These are phyloP conservation scores for Sipha flava DNA, from an alignment of 1,140 invertebrate species.

Conservation along the genomic window DNA sequence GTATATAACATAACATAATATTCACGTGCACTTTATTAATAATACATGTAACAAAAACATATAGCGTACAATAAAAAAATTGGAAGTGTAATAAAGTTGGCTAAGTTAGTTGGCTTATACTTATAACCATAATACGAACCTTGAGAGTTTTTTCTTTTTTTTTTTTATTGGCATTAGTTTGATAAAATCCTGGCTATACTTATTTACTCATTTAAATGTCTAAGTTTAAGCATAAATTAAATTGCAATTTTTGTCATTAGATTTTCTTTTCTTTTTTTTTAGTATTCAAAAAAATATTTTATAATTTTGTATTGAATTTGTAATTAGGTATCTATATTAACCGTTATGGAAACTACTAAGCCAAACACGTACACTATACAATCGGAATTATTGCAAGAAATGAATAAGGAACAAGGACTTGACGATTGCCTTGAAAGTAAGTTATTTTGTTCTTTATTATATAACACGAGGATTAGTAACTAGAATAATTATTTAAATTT, in stretches of 20 bases:
- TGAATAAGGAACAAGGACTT: not conserved
- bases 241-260: not conserved
- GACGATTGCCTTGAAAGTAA: not conserved
- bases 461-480: too few species aligned
- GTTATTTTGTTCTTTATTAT: not conserved
- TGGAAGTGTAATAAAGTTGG: conserved; percentile 14
- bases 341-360: not conserved
- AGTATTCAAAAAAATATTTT: too few species aligned
- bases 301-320: too few species aligned
- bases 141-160: not conserved
- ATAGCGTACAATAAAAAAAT: not conserved
- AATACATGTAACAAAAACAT: not conserved
- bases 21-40: too few species aligned
- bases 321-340: too few species aligned
- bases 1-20: too few species aligned
- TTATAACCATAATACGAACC: not conserved
- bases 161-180: not conserved
- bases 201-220: not conserved
- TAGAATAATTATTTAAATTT: too few species aligned
- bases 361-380: not conserved
- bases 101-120: conserved; percentile 18
- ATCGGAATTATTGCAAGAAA: conserved; percentile 19
- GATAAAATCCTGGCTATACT: not conserved
- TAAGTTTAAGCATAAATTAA: not conserved
- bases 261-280: too few species aligned